Conservation (phyloP, 2,797 vertebrate genomes). For the Phrynocephalus vlangalii region DNA sequence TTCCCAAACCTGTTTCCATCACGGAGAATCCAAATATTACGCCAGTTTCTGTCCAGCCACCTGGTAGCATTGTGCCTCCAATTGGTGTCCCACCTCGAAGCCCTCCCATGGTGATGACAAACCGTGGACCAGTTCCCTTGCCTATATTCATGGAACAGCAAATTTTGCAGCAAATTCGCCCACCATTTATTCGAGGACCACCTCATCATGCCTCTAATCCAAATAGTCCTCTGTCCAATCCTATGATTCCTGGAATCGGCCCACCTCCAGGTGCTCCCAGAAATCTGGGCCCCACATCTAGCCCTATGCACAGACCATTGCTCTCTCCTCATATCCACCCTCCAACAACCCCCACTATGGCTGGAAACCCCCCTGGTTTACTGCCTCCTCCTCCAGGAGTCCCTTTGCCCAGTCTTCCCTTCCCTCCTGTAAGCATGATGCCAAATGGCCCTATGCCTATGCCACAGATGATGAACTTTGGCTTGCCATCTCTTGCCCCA, state of each 20-base stretch:
- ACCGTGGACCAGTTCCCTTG: conserved; percentile 93
- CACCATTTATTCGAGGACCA: conserved; percentile 89
- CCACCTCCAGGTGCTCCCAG: conserved; percentile 87
- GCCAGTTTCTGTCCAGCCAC: conserved; percentile 84
- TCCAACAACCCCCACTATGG: conserved; percentile 87
- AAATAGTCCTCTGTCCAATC: conserved; percentile 93
- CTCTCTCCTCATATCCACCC: conserved; percentile 92
- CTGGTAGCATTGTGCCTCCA: conserved; percentile 85
- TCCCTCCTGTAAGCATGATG: conserved; percentile 95
- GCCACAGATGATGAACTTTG: conserved; percentile 96
- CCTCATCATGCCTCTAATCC: conserved; percentile 89
- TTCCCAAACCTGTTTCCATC: conserved; percentile 86
- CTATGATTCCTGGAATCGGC: conserved; percentile 94
- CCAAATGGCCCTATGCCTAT: conserved; percentile 92
- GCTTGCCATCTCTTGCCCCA: conserved; percentile 96
- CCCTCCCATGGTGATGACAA: conserved; percentile 98
- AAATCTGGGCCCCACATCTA: conserved; percentile 88
- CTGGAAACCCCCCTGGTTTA: conserved; percentile 90
- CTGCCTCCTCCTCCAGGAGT: conserved; percentile 88
- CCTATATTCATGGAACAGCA: conserved; percentile 99
- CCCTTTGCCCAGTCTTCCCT: conserved; percentile 88
- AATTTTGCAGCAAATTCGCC: conserved; percentile 97
- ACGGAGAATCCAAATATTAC: conserved; percentile 91
- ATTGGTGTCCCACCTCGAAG: conserved; percentile 92
- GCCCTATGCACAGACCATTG: conserved; percentile 94